phyloP scores from a whole-genome alignment of 2,113 vertebrate genomes.

The Eretmochelys imbricata region DNA sequence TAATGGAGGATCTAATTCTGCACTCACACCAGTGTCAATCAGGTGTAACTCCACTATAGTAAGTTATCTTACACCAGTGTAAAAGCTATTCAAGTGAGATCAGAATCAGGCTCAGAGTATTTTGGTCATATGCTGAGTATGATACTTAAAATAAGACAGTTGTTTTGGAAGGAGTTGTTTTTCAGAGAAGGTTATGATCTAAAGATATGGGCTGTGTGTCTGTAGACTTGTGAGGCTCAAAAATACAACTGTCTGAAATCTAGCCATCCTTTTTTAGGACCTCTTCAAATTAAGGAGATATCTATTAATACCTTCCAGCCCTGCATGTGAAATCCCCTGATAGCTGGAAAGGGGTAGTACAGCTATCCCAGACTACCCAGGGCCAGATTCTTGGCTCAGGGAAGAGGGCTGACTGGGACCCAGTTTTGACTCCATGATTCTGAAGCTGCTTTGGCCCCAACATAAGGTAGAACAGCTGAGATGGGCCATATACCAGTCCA shows the following conservation, averaged over 20 bases:
- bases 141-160: not conserved
- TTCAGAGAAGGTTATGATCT: not conserved
- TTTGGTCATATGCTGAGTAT: not conserved
- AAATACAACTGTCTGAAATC: not conserved
- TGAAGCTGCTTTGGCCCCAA: not conserved
- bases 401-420: accelerated
- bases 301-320: not conserved
- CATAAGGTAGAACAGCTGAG: not conserved
- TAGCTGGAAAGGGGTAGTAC: not conserved
- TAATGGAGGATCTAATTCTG: not conserved
- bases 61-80: not conserved
- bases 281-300: not conserved
- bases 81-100: not conserved
- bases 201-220: not conserved
- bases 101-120: not conserved
- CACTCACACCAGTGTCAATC: not conserved
- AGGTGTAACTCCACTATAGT: not conserved
- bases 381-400: not conserved
- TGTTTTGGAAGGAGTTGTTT: not conserved
- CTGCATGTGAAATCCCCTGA: not conserved
- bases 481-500: accelerated
- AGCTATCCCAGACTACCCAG: not conserved
- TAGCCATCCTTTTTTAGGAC: not conserved
- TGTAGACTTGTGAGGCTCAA: not conserved
- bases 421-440: accelerated